Evolutionary conservation across 2,888 invertebrate species (phyloP).

Genomic region (Agonopterix alstromeriana): DNA sequence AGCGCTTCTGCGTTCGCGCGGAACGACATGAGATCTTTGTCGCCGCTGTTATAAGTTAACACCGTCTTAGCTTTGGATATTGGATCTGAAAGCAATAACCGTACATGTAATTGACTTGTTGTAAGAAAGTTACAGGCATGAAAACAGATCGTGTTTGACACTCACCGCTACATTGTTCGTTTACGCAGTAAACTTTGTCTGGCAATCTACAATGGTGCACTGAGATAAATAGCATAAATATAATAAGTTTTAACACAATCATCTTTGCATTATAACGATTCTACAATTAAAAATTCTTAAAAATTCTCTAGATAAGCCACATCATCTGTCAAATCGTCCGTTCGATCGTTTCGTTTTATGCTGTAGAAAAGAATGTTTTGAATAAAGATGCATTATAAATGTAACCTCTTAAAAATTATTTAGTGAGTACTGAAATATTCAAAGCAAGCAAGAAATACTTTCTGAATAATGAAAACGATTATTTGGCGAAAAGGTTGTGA

Average conservation of each 20-base stretch:
- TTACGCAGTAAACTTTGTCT: constrained; percentile 82
- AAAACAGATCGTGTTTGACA: constrained; percentile 26
- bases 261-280: constrained; percentile 63
- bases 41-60: constrained; percentile 72
- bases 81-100: constrained; percentile 61
- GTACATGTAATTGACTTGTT: constrained; percentile 10
- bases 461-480: no score
- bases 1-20: constrained; percentile 71
- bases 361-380: not conserved
- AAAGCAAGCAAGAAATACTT: no score
- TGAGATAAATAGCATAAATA: constrained; percentile 54
- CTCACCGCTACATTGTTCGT: constrained; percentile 83
- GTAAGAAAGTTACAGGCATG: constrained; percentile 27
- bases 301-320: constrained; percentile 64
- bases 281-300: constrained; percentile 36
- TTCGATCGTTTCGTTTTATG: constrained; percentile 26
- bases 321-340: constrained; percentile 68
- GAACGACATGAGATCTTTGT: constrained; percentile 78
- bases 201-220: constrained; percentile 70
- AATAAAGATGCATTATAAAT: not conserved
- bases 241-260: constrained; percentile 54
- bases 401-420: not conserved
- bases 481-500: no score
- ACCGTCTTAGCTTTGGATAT: constrained; percentile 80
- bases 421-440: not conserved